Evolutionary conservation across 2,797 vertebrate species (phyloP).

Genomic region (Anableps anableps): DNA sequence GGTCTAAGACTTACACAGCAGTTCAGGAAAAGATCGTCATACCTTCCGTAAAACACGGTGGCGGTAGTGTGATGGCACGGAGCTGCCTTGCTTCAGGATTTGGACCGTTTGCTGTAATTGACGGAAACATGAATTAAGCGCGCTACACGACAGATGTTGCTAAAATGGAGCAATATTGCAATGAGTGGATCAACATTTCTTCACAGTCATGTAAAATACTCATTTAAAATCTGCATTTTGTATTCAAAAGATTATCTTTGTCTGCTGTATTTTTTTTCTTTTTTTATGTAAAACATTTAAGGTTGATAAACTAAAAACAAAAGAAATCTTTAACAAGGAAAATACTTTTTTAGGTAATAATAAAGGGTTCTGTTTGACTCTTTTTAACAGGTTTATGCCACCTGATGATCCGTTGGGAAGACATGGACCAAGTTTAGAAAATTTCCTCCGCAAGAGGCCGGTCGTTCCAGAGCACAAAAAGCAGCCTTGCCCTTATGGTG

Average conservation of each 20-base stretch:
- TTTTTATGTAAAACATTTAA: not conserved
- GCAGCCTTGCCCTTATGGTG: conserved; percentile 98
- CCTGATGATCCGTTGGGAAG: conserved; percentile 98
- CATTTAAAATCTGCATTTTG: not conserved
- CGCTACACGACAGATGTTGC: not conserved
- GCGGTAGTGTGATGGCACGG: no score
- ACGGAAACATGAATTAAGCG: no score
- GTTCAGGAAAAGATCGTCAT: no score
- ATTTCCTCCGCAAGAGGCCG: conserved; percentile 95
- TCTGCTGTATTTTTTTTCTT: not conserved
- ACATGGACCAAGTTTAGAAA: conserved; percentile 97
- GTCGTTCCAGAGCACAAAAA: conserved; percentile 98
- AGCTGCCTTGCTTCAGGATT: no score
- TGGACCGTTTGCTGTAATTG: no score
- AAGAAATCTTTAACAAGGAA: not conserved
- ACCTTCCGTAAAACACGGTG: no score
- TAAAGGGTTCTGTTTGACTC: conserved; percentile 4
- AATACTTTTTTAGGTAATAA: conserved; percentile 7
- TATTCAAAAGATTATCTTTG: not conserved
- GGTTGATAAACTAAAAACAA: not conserved
- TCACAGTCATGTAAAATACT: not conserved
- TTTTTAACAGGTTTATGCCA: conserved; percentile 91
- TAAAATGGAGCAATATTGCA: not conserved
- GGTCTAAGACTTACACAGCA: no score
- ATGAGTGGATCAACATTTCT: not conserved